Conservation (phyloP, 92 coral and sea anemone genomes). For the Diadumene lineata region DNA sequence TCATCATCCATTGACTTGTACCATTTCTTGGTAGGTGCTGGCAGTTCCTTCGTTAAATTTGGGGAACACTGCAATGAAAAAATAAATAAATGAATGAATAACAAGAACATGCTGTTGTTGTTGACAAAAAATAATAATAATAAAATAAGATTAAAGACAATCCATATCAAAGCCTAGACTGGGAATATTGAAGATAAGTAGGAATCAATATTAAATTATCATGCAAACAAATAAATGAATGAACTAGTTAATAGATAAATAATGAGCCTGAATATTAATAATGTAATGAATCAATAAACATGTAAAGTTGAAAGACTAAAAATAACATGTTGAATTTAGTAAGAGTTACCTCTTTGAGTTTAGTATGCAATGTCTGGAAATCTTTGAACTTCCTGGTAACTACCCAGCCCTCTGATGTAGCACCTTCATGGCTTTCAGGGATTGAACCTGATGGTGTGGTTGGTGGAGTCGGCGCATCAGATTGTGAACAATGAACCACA, state of each 20-base stretch:
- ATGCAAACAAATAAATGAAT: too few relatives aligned
- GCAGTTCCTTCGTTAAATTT: slow-evolving; percentile 84
- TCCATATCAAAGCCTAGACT: too few relatives aligned
- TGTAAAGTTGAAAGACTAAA: too few relatives aligned
- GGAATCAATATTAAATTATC: too few relatives aligned
- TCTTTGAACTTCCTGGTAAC: slow-evolving; percentile 87
- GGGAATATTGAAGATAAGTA: too few relatives aligned
- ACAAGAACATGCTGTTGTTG: too few relatives aligned
- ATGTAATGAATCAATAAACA: too few relatives aligned
- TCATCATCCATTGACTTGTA: slow-evolving; percentile 89
- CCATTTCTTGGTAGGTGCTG: slow-evolving; percentile 95
- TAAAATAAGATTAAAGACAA: too few relatives aligned
- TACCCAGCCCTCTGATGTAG: slow-evolving; percentile 92
- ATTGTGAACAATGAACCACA: slow-evolving; percentile 86
- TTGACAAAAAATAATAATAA: too few relatives aligned
- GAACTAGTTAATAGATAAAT: too few relatives aligned
- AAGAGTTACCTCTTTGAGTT: slow-evolving; percentile 88
- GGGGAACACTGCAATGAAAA: slow-evolving; percentile 68
- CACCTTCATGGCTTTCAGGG: slow-evolving; percentile 27
- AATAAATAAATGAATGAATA: background rate
- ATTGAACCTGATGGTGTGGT: slow-evolving; percentile 43
- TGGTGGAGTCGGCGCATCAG: slow-evolving; percentile 11
- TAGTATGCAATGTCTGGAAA: slow-evolving; percentile 86
- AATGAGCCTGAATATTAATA: too few relatives aligned
- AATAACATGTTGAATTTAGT: background rate